Evolutionary conservation across 1,140 invertebrate genomes (phyloP).

Genomic region (Goniozus legneri): DNA sequence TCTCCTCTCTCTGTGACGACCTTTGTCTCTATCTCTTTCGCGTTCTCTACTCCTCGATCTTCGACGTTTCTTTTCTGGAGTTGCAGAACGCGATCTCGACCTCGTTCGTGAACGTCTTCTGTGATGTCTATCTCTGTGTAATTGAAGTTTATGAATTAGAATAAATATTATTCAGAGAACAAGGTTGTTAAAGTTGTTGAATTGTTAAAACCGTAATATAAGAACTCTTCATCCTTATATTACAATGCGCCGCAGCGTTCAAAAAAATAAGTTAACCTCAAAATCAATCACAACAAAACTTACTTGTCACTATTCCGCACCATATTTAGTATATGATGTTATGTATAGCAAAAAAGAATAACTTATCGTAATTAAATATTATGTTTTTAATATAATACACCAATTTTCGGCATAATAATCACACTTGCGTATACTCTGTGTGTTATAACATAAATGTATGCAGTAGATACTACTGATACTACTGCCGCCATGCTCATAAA

Average conservation of each 20-base stretch:
- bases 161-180: slow-evolving; percentile 14
- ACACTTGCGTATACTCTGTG: too few species aligned
- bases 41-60: slow-evolving; percentile 64
- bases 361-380: too few species aligned
- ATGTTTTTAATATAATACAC: too few species aligned
- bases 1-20: slow-evolving; percentile 44
- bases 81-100: slow-evolving; percentile 53
- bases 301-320: slow-evolving; percentile 40
- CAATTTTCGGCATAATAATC: too few species aligned
- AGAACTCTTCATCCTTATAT: slow-evolving; percentile 1
- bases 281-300: slow-evolving; percentile 15
- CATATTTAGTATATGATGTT: slow-evolving; percentile 29
- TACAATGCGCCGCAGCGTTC: not conserved
- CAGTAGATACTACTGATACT: too few species aligned
- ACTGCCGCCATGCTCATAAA: too few species aligned
- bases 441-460: too few species aligned
- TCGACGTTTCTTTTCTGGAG: slow-evolving; percentile 61
- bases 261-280: not conserved
- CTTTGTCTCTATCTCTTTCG: slow-evolving; percentile 55
- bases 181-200: slow-evolving; percentile 7
- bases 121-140: slow-evolving; percentile 48
- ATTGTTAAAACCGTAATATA: not conserved
- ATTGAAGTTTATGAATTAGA: slow-evolving; percentile 3
- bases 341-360: too few species aligned
- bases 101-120: slow-evolving; percentile 45